Percentiles rank a stretch among this genome's conserved stretches.
These are phyloP conservation scores for Moxostoma hubbsi DNA, from an alignment of 2,797 vertebrate genomes.

Conservation along the genomic window DNA sequence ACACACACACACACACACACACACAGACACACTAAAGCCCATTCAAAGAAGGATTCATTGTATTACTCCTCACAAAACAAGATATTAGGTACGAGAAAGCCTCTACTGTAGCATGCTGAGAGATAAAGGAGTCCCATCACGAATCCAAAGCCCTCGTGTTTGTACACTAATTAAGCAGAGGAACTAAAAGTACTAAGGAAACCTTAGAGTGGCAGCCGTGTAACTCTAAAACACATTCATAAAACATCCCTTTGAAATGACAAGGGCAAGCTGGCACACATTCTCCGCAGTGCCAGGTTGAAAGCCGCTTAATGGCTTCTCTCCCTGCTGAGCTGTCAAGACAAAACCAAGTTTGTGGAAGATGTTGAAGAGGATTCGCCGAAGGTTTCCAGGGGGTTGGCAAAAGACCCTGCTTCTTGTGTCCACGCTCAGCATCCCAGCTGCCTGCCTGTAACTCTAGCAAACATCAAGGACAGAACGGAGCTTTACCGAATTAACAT, in stretches of 20 bases:
- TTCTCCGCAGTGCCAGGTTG: slow-evolving; percentile 19
- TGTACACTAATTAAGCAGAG: slow-evolving; percentile 31
- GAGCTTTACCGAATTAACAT: slow-evolving; percentile 88
- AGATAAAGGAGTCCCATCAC: slow-evolving; percentile 19
- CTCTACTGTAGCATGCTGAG: slow-evolving; percentile 32
- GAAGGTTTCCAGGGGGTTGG: slow-evolving; percentile 44
- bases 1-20: too few relatives aligned
- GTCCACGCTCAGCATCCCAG: slow-evolving; percentile 73
- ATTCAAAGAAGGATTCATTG: neutral
- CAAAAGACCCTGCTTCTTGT: slow-evolving; percentile 25
- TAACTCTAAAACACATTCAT: slow-evolving; percentile 24
- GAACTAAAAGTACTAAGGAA: slow-evolving; percentile 22
- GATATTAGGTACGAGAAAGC: slow-evolving; percentile 2
- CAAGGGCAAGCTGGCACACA: slow-evolving; percentile 28
- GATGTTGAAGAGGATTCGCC: slow-evolving; percentile 20
- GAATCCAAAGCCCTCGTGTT: slow-evolving; percentile 35
- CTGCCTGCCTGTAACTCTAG: slow-evolving; percentile 93
- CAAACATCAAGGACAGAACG: slow-evolving; percentile 92
- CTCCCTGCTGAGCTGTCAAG: slow-evolving; percentile 35
- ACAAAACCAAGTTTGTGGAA: slow-evolving; percentile 43
- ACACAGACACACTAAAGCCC: neutral
- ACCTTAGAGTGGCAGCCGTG: slow-evolving; percentile 5
- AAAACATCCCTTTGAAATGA: slow-evolving; percentile 42
- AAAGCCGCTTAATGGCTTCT: slow-evolving; percentile 34
- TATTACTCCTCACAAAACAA: neutral